Base-by-base conservation (phyloP, 1,140 invertebrate species). In the Tachypleus tridentatus region DNA sequence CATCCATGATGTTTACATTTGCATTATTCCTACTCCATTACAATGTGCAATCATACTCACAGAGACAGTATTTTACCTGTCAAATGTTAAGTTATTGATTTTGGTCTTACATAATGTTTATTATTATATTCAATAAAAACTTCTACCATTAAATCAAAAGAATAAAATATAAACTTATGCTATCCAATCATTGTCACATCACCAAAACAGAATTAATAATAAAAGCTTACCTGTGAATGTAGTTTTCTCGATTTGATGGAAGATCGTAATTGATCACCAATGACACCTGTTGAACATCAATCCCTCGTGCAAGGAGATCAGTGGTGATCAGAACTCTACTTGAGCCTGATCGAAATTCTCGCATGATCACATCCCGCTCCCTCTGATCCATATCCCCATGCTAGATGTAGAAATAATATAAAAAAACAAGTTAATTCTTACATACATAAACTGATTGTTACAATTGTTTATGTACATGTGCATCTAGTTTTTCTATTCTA, bases 371-470 rank as follows among this genome's bases (percentile, higher is more conserved):
- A 75, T 99, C 96, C 74, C 97, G 86, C 75, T 98, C 94, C 70
- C 87, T 87, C 78, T 99, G 97, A 71, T 98, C 93, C 96, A 99
- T 98, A 74, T 99, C 97, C 70, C 96, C 96, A 77, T 99, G 97
- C 93, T 86, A 3, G 0, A 54, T 54, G 7, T 8, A 54, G 7
- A 54, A 1, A 7, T 8, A 54, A 54, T 54, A 7, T n/a, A 7
- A 54, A 54, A 7, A 8, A 54, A n/a, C 7, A 8, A 7, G 7
- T 54, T 8, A 54, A 54, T 54, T 8, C 7, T 54, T 7, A 54
- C n/a, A 7, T 54, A 54, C 53, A 54, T 8, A 8, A 54, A 54
- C n/a, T 54, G n/a, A 54, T 54, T 7, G 53, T 7, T 3, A 54
- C 7, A 54, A 54, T 8, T 54, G n/a, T 29, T 29, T 29, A 0